These are phyloP conservation scores for Naso thynnoides DNA, from an alignment of 2,797 vertebrate genomes.

Conservation along the genomic window DNA sequence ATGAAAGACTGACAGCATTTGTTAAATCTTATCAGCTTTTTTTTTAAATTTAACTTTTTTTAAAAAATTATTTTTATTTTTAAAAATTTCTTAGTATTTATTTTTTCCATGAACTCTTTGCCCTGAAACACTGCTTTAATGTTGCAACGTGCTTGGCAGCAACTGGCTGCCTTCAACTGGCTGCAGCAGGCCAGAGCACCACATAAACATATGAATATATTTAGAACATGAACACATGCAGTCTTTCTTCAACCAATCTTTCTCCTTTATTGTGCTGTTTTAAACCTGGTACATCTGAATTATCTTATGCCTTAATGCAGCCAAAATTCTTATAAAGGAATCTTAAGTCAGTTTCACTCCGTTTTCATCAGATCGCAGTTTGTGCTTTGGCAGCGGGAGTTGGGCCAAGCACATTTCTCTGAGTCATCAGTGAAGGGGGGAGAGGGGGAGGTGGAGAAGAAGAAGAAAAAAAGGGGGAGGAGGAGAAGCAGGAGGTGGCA, in stretches of 20 bases:
- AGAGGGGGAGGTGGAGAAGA: neutral
- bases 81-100: no score
- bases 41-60: no score
- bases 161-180: slow-evolving; percentile 30
- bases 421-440: slow-evolving; percentile 76
- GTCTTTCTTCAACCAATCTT: slow-evolving; percentile 35
- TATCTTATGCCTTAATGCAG: slow-evolving; percentile 57
- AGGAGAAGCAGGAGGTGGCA: slow-evolving; percentile 72
- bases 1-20: slow-evolving; percentile 24
- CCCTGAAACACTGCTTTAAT: slow-evolving; percentile 25
- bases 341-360: slow-evolving; percentile 70
- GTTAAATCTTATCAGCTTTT: slow-evolving; percentile 37
- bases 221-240: slow-evolving; percentile 48
- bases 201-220: slow-evolving; percentile 47
- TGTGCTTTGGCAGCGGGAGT: slow-evolving; percentile 66
- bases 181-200: slow-evolving; percentile 48
- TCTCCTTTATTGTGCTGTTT: slow-evolving; percentile 60
- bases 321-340: slow-evolving; percentile 66
- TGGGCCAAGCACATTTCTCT: slow-evolving; percentile 84
- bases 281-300: slow-evolving; percentile 69
- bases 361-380: slow-evolving; percentile 70
- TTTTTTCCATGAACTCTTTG: slow-evolving; percentile 17
- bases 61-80: no score
- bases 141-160: slow-evolving; percentile 47
- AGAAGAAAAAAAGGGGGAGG: slow-evolving; percentile 46